Evolutionary conservation across 2,113 vertebrate species (phyloP).

Genomic region (Aviceda subcristata): DNA sequence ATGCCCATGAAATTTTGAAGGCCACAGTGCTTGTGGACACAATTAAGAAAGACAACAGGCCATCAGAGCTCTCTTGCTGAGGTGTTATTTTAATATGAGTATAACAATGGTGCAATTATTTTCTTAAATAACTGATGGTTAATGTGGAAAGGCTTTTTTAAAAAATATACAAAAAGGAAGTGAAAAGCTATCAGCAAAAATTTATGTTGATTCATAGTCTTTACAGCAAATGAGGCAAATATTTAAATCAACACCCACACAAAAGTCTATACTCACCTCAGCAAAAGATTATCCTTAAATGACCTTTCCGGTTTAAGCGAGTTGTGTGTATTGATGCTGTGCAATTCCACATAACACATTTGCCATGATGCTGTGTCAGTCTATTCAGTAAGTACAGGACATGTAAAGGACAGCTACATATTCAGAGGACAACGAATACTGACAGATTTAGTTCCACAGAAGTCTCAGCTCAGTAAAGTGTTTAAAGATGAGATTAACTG

Average conservation of each 20-base stretch:
- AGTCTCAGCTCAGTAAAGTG: not conserved
- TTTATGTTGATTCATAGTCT: not conserved
- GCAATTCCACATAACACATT: not conserved
- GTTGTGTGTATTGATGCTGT: not conserved
- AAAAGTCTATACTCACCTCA: not conserved
- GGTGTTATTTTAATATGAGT: not conserved
- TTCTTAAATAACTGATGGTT: not conserved
- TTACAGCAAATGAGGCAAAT: not conserved
- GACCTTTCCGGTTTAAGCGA: not conserved
- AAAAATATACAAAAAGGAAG: not conserved
- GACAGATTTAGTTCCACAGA: not conserved
- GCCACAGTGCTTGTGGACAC: not conserved
- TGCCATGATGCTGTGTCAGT: not conserved
- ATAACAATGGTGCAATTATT: not conserved
- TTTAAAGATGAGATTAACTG: not conserved
- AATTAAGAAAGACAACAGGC: not conserved
- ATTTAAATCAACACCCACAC: accelerated
- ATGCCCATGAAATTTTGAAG: not conserved
- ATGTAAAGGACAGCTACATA: not conserved
- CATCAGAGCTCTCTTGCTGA: not conserved
- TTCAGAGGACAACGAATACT: not conserved
- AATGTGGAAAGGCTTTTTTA: not conserved
- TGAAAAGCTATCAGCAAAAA: not conserved
- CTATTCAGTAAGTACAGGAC: not conserved
- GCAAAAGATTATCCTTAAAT: not conserved